Percentiles rank a stretch among this genome's conserved stretches.
Evolutionary conservation across 2,888 invertebrate genomes (phyloP).

Genomic region (Baccha elongata): DNA sequence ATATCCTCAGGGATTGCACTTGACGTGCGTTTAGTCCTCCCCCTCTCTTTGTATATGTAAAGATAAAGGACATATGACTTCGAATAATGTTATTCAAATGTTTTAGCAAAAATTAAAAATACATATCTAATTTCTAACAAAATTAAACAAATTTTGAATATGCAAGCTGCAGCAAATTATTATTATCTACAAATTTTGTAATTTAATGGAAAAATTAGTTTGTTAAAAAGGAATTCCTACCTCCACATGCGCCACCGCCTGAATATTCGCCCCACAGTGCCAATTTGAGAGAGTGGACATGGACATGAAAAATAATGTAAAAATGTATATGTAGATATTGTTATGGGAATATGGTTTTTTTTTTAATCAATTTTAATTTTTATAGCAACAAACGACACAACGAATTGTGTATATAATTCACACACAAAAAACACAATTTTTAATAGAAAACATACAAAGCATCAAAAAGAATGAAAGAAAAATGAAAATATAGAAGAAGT

Average conservation of each 20-base stretch:
- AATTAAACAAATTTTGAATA: conserved; percentile 26
- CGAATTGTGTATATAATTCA: conserved; percentile 68
- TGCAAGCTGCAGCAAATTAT: conserved; percentile 41
- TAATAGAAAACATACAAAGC: conserved; percentile 63
- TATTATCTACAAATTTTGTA: conserved; percentile 53
- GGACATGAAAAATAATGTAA: conserved; percentile 74
- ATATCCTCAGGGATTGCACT: conserved; percentile 53
- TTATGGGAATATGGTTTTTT: conserved; percentile 70
- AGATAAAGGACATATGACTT: no score
- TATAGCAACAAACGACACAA: conserved; percentile 69
- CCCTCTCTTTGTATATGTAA: neutral
- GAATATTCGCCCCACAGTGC: conserved; percentile 72
- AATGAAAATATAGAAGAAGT: conserved; percentile 40
- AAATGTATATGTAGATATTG: conserved; percentile 73
- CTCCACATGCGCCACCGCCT: conserved; percentile 74
- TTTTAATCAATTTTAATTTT: conserved; percentile 43
- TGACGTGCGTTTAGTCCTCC: conserved; percentile 37
- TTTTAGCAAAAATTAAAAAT: conserved; percentile 25
- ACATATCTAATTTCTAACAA: conserved; percentile 21
- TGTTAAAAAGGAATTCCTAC: conserved; percentile 67
- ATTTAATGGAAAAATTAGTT: conserved; percentile 53
- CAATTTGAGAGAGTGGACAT: conserved; percentile 73
- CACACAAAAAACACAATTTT: conserved; percentile 61
- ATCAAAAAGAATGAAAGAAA: conserved; percentile 45
- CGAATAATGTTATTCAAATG: conserved; percentile 13